Evolutionary conservation across 2,888 invertebrate genomes (phyloP), one percentile per base, ranked within the genome.

Genomic region (Caenorhabditis japonica): DNA sequence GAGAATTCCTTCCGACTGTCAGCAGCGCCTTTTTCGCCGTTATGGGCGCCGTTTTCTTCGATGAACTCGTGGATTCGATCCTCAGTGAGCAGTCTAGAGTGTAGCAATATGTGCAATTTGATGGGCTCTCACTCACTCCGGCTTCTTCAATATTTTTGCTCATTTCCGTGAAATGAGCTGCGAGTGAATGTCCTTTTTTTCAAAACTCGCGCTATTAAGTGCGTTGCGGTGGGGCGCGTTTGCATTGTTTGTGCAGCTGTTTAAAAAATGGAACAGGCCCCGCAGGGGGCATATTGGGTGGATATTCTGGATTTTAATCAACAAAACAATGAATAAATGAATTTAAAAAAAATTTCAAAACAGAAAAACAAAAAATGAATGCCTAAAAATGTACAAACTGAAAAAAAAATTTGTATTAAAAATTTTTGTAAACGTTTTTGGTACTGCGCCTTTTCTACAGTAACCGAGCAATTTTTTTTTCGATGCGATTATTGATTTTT

Each of bases 1-100:
- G 46, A 13, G 55, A 49, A 75, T 82, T 80, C 19, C 82, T 60
- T 27, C 82, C 82, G 15, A 82, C 73, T n/a, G 82, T 80, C 13
- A 82, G 33, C 23, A 61, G 52, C 3, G 79, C 75, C 13, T 71
- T 75, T 55, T 82, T 82, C 43, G 80, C 64, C 19, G 70, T 46
- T 2, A 82, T 47, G 4, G 80, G 59, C 1, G 69, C 62, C n/a
- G 61, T 64, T 33, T 75, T 73, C 10, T 58, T 51, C 7, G 44
- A 25, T 1, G 72, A 58, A 10, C 72, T 69, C 17, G 74, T 64
- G 10, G 80, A 70, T 30, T 62, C 73, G 12, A 83, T 69, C 7
- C 66, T 52, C 1, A 83, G 33, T 0, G 77, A 72, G 49, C 83
- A 81, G 41, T 81, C 75, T 43, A 83, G 53, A 12, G 75, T 51